A percentile compares a stretch with the other conserved stretches of the same genome.
Evolutionary conservation across 2,797 vertebrate species (phyloP).

Genomic region (Huso huso): DNA sequence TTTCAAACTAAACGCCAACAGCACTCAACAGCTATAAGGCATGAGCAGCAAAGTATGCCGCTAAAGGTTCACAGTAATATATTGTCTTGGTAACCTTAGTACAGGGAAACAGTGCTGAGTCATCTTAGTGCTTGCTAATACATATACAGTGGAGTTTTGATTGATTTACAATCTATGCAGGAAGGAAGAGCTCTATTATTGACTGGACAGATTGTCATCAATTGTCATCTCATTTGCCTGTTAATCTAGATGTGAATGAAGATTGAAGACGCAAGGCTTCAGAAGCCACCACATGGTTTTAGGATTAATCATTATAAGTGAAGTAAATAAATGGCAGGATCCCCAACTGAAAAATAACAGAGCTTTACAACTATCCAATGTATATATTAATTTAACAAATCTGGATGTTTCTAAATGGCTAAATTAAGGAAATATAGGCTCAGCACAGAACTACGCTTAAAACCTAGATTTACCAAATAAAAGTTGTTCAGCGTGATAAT

Average conservation of each 20-base stretch:
- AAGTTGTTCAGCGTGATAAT: not conserved
- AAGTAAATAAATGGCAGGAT: too few species aligned
- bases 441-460: not conserved
- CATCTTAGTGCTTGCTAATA: not conserved
- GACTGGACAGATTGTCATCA: not conserved
- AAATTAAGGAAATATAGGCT: too few species aligned
- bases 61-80: too few species aligned
- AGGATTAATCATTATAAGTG: not conserved
- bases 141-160: not conserved
- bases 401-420: too few species aligned
- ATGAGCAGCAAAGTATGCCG: too few species aligned
- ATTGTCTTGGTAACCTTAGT: not conserved
- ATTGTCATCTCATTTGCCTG: conserved; percentile 1
- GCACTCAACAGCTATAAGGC: too few species aligned
- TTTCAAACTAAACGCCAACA: too few species aligned
- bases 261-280: not conserved
- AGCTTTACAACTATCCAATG: too few species aligned
- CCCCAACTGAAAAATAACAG: too few species aligned
- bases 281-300: not conserved
- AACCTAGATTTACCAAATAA: not conserved
- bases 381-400: too few species aligned
- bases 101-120: not conserved
- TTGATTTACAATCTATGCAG: not conserved
- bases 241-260: not conserved
- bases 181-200: conserved; percentile 1